Evolutionary conservation across 2,888 invertebrate genomes (phyloP), one percentile per base, ranked within the genome.

Genomic region (Heliconius sara): DNA sequence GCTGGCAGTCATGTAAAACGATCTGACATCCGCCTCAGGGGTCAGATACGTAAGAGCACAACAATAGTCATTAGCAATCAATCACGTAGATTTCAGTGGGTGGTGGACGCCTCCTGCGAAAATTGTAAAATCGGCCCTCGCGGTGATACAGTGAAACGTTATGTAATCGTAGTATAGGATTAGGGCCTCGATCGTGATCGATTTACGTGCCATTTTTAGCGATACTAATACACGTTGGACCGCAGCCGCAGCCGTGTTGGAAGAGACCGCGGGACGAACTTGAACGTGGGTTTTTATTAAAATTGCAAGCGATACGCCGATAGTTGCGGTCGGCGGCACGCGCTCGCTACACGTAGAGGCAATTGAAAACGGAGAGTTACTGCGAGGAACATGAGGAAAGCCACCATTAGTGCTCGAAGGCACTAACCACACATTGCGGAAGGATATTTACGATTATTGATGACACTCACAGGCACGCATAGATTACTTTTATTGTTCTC

Each of bases 21-120:
- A 83, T 83, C 81, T 83, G 79, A 79, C 81, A 85, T 85, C 84
- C 79, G 90, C 91, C 91, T 83, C 85, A 82, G 87, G 92, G 87
- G 86, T 91, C 89, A 60, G 60, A 39, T 73, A 89, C 88, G 90
- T 91, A 91, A 91, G 89, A 88, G 88, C 86, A 52, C 91, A 93
- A 93, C 92, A 91, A 93, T 92, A 90, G 91, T 91, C 89, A 92
- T 93, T 93, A 91, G 91, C 93, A 93, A 93, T 94, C 94, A 93
- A 94, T 94, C 92, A 90, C 87, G 86, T 86, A 84, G 86, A 88
- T 87, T 90, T 86, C 85, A 85, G 90, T 91, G 90, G 91, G 91
- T 89, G 91, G 89, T 77, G 66, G 81, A 81, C 82, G 80, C 88
- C 87, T 77, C 71, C 87, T 86, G 86, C 84, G 71, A 83, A 82